Percentiles rank a stretch among this genome's conserved stretches.
phyloP scores from a whole-genome alignment of 2,797 vertebrate genomes.

The Oreonectes daqikongensis region DNA sequence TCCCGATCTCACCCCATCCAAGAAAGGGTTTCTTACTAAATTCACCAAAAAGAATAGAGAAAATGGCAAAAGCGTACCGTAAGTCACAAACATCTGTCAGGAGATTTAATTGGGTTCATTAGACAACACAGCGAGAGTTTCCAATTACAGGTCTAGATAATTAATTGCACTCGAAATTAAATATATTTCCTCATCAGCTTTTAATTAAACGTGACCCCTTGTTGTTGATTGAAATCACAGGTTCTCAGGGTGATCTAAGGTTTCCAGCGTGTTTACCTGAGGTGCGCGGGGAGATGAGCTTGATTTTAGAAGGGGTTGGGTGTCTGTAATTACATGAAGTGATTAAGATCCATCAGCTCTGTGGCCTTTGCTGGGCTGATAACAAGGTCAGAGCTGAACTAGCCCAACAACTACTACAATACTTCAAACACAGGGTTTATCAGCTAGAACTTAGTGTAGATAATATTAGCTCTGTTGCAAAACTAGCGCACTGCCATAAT shows the following conservation, averaged over 20 bases:
- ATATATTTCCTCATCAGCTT: conserved; percentile 98
- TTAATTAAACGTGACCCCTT: conserved; percentile 91
- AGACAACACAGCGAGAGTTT: conserved; percentile 88
- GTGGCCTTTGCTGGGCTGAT: conserved; percentile 67
- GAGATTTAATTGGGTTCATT: conserved; percentile 98
- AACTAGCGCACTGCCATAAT: not conserved
- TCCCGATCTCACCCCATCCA: conserved; percentile 53
- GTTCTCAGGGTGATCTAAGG: conserved; percentile 78
- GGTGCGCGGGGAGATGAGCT: conserved; percentile 76
- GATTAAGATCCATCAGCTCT: conserved; percentile 80
- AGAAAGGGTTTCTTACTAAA: conserved; percentile 48
- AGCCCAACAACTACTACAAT: conserved; percentile 13
- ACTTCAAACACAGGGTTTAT: conserved; percentile 25
- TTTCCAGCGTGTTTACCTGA: conserved; percentile 87
- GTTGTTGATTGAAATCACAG: conserved; percentile 86
- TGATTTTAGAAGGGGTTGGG: conserved; percentile 75
- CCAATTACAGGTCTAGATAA: conserved; percentile 97
- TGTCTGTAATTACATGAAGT: conserved; percentile 80
- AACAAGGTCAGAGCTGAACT: conserved; percentile 65
- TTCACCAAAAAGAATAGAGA: conserved; percentile 8
- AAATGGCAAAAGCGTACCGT: conserved; percentile 20
- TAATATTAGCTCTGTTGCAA: not conserved
- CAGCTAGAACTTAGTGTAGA: not conserved
- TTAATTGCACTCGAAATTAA: conserved; percentile 99
- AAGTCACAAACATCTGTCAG: conserved; percentile 91